Conservation (phyloP, 1,140 invertebrate genomes). For the Trialeurodes vaporariorum region DNA sequence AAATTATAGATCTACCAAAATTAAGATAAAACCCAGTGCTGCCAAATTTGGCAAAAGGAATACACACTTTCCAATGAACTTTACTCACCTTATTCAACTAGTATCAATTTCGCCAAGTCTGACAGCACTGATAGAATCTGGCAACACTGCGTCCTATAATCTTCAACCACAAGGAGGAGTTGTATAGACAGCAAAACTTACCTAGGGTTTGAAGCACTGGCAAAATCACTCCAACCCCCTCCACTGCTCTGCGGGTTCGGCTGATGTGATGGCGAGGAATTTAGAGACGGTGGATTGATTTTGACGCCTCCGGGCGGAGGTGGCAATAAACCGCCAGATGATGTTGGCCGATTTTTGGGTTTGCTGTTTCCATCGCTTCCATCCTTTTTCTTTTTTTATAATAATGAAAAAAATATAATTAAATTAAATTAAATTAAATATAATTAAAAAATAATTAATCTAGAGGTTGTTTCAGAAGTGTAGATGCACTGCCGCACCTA, state of each 20-base stretch:
- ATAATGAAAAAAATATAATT: conserved; percentile 14
- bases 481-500: too few relatives aligned
- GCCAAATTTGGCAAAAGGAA: too few relatives aligned
- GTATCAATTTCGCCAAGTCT: too few relatives aligned
- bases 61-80: too few relatives aligned
- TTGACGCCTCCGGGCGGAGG: conserved; percentile 69
- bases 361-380: conserved; percentile 53
- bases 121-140: too few relatives aligned
- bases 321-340: conserved; percentile 53
- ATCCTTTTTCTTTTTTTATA: conserved; percentile 65
- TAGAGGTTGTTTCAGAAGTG: conserved; percentile 9
- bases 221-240: conserved; percentile 63
- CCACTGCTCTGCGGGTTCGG: conserved; percentile 31
- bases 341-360: conserved; percentile 43
- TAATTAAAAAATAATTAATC: conserved; percentile 8
- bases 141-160: too few relatives aligned
- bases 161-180: too few relatives aligned
- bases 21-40: too few relatives aligned
- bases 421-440: not conserved
- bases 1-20: too few relatives aligned
- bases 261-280: conserved; percentile 51
- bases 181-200: too few relatives aligned
- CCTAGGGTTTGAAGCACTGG: conserved; percentile 39
- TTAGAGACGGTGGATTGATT: conserved; percentile 47
- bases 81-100: too few relatives aligned